Base-by-base conservation (phyloP, 2,113 vertebrate species). In the Tauraco erythrolophus region DNA sequence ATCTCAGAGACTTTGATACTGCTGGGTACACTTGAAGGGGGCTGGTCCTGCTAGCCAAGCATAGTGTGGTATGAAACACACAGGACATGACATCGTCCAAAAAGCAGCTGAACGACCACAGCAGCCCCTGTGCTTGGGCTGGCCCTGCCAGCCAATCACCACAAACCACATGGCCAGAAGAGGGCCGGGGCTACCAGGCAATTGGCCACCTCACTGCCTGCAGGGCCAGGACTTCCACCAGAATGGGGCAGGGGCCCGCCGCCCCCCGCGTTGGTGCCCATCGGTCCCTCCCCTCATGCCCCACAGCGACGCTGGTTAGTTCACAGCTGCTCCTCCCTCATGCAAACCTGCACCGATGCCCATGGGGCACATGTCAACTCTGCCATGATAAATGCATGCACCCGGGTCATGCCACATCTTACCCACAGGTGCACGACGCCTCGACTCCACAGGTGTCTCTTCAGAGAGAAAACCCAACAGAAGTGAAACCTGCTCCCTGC, bases 261-360 rank as follows among this genome's bases (percentile, higher is more conserved):
- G 3, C 2, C 4, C 17, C 8, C 22, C 7, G 19, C 5, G 8
- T 3, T 11, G 30, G 35, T 1, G 1, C 2, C 4, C 8, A 6
- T 3, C 6, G 28, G 5, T 24, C 37, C 10, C 27, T 54, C 51
- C 8, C 2, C 10, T 71, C 1, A 0, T 8, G 11, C 7, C 14
- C 33, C 31, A 14, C 0, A 0, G 5, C 19, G 12, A 71, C 0
- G 1, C 3, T 0, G 0, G 17, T 30, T 6, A 13, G 19, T 21
- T 45, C 74, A 48, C 1, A 2, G 30, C n/a, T 1, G 2, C 9
- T 14, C 18, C 0, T 4, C 8, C 25, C 19, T 21, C 21, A 16
- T 2, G 1, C 1, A 0, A 78, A 22, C 28, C 39, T 23, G 4
- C 14, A 45, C 19, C n/a, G 71, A 6, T 2, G 31, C 48, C 31